These are phyloP conservation scores for Melanogrammus aeglefinus DNA, from an alignment of 2,797 vertebrate genomes.

Conservation along the genomic window DNA sequence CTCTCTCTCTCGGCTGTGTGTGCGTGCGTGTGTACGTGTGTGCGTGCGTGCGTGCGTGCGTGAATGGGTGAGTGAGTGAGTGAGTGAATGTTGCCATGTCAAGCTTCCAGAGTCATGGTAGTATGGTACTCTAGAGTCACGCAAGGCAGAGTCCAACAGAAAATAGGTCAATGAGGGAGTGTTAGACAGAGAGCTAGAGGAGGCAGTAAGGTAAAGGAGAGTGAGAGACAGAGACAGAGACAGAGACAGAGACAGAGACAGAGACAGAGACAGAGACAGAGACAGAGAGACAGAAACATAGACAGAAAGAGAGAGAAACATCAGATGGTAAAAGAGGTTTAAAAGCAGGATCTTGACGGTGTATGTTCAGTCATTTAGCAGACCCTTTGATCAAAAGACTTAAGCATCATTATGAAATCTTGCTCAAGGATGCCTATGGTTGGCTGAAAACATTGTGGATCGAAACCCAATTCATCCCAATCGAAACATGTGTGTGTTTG, in stretches of 20 bases:
- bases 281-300: not conserved
- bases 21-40: not conserved
- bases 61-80: slow-evolving; percentile 14
- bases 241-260: too few species aligned
- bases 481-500: too few species aligned
- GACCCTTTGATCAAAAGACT: too few species aligned
- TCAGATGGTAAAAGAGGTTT: too few species aligned
- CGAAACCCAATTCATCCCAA: too few species aligned
- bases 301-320: not conserved
- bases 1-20: slow-evolving; percentile 14
- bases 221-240: not conserved
- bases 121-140: slow-evolving; percentile 50
- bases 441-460: too few species aligned
- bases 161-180: slow-evolving; percentile 55
- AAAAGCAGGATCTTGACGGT: too few species aligned
- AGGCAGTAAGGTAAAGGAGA: too few species aligned
- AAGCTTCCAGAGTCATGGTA: slow-evolving; percentile 10
- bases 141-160: slow-evolving; percentile 54
- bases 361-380: too few species aligned
- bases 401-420: too few species aligned
- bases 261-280: not conserved
- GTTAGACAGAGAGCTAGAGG: not conserved
- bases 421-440: too few species aligned
- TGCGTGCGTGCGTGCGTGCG: slow-evolving; percentile 3
- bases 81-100: slow-evolving; percentile 16